Conservation (phyloP, 2,888 invertebrate genomes). For the Lepidocyrtoides sp. region DNA sequence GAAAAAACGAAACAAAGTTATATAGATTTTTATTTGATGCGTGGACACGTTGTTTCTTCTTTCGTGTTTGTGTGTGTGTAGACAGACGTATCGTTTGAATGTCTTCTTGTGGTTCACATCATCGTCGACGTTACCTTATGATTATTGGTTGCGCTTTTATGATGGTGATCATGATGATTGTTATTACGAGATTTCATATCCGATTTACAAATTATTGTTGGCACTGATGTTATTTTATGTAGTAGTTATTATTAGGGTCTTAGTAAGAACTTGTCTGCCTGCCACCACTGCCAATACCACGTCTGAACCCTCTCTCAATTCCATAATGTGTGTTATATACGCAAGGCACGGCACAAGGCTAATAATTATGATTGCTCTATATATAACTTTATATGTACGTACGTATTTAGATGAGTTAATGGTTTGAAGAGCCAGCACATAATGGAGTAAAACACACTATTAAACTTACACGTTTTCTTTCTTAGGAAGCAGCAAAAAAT, state of each 20-base stretch:
- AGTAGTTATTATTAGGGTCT: not conserved
- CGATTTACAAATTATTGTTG: slow-evolving; percentile 62
- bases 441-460: slow-evolving; percentile 35
- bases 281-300: not conserved
- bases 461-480: slow-evolving; percentile 16
- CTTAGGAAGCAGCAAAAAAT: slow-evolving; percentile 49
- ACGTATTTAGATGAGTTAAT: slow-evolving; percentile 72
- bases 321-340: not conserved
- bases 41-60: slow-evolving; percentile 22
- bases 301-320: not conserved
- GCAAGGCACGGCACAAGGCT: slow-evolving; percentile 7
- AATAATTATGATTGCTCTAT: slow-evolving; percentile 50
- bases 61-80: not conserved
- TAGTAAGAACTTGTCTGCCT: not conserved
- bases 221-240: slow-evolving; percentile 21
- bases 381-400: not conserved
- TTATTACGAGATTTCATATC: slow-evolving; percentile 64
- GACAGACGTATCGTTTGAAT: slow-evolving; percentile 25
- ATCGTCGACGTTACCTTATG: not conserved
- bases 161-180: slow-evolving; percentile 44
- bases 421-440: slow-evolving; percentile 62
- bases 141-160: slow-evolving; percentile 45
- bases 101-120: slow-evolving; percentile 60
- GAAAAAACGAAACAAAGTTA: slow-evolving; percentile 29
- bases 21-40: not conserved